A percentile compares a stretch with the other conserved stretches of the same genome.
These are phyloP conservation scores for Anas platyrhynchos DNA, from an alignment of 2,113 vertebrate species.

Conservation along the genomic window DNA sequence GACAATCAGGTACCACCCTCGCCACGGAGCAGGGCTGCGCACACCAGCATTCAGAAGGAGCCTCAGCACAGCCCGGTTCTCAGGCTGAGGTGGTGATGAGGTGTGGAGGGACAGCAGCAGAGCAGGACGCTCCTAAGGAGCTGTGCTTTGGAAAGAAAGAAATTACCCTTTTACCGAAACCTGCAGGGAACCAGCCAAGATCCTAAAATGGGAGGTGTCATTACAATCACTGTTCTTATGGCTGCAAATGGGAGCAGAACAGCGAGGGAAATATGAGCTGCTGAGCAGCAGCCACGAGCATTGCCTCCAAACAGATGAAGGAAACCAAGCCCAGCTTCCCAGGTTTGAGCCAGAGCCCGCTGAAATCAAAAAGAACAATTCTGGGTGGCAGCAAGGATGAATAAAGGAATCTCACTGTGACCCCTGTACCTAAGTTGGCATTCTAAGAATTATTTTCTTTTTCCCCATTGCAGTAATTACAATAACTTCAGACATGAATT, in stretches of 20 bases:
- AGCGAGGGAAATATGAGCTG: neutral
- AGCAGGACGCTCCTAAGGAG: neutral
- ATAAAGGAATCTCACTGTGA: neutral
- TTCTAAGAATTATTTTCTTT: neutral
- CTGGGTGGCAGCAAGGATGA: neutral
- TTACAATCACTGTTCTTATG: neutral
- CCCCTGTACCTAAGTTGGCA: neutral
- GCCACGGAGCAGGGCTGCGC: accelerated
- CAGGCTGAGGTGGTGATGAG: neutral
- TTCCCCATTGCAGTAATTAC: neutral
- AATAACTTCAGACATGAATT: neutral
- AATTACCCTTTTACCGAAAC: neutral
- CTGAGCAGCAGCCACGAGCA: neutral
- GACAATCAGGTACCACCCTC: accelerated
- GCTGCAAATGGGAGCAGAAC: neutral
- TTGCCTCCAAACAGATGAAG: neutral
- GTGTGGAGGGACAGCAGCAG: neutral
- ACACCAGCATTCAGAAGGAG: neutral
- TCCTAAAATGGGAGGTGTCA: neutral
- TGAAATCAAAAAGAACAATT: neutral
- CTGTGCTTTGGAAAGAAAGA: neutral
- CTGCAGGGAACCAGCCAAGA: neutral
- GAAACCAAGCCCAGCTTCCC: neutral
- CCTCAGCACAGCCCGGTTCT: accelerated
- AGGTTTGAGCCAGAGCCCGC: neutral